Percentiles rank a stretch among this genome's conserved stretches.
Evolutionary conservation across 2,888 invertebrate genomes (phyloP).

Genomic region (Holacanthella duospinosa): DNA sequence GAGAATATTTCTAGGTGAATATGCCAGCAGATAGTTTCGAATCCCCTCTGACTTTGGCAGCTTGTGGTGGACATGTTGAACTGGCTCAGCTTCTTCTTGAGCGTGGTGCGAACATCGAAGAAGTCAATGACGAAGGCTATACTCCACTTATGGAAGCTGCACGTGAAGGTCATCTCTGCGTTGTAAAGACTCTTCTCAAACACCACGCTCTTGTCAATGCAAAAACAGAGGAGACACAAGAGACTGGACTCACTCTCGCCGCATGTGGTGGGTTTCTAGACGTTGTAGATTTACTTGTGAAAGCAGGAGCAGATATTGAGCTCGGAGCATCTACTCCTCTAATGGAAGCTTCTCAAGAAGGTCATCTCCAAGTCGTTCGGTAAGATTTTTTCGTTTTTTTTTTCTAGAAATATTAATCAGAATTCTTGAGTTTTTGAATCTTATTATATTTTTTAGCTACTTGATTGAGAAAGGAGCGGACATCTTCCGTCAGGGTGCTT

Average conservation of each 20-base stretch:
- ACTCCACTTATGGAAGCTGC: slow-evolving; percentile 99
- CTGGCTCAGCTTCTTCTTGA: slow-evolving; percentile 90
- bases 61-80: slow-evolving; percentile 97
- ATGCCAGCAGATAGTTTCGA: slow-evolving; percentile 99
- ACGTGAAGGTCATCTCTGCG: slow-evolving; percentile 70
- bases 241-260: slow-evolving; percentile 87
- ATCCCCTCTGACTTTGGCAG: slow-evolving; percentile 93
- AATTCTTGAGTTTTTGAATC: background rate
- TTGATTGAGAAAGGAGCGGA: slow-evolving; percentile 74
- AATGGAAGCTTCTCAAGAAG: slow-evolving; percentile 98
- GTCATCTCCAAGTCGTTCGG: slow-evolving; percentile 78
- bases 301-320: slow-evolving; percentile 86
- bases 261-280: slow-evolving; percentile 95
- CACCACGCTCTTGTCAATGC: slow-evolving; percentile 87
- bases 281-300: slow-evolving; percentile 87
- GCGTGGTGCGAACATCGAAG: slow-evolving; percentile 95
- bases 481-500: slow-evolving; percentile 87
- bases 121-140: slow-evolving; percentile 93
- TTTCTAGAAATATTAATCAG: background rate
- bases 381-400: slow-evolving; percentile 18
- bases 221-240: slow-evolving; percentile 97
- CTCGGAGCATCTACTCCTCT: slow-evolving; percentile 91
- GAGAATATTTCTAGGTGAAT: slow-evolving; percentile 54
- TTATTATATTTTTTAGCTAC: slow-evolving; percentile 48
- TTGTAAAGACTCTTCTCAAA: slow-evolving; percentile 30